phyloP scores from a whole-genome alignment of 2,888 invertebrate genomes.

The Lasioglossum pauxillum region DNA sequence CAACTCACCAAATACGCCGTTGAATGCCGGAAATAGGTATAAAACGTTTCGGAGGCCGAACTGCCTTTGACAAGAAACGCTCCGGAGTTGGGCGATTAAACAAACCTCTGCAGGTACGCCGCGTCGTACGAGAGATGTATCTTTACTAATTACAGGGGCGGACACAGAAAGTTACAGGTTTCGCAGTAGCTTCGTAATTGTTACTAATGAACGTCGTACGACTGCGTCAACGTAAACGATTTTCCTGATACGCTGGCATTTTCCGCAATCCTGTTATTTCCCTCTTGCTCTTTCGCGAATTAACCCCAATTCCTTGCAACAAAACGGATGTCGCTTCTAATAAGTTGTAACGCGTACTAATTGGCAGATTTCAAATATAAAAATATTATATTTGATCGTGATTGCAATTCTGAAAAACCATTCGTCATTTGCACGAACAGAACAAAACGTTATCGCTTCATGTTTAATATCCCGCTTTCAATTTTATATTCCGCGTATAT shows the following conservation, averaged over 20 bases:
- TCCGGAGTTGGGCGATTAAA: slow-evolving; percentile 50
- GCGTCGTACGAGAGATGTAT: slow-evolving; percentile 28
- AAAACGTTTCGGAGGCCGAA: not conserved
- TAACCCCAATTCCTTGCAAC: not conserved
- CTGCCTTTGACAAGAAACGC: slow-evolving; percentile 13
- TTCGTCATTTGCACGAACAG: not conserved
- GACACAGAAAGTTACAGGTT: slow-evolving; percentile 53
- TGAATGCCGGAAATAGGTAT: not conserved
- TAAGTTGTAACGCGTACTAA: not conserved
- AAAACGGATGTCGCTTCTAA: not conserved
- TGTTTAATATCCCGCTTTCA: not conserved
- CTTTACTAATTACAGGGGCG: slow-evolving; percentile 53
- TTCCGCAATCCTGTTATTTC: not conserved
- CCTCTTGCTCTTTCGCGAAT: not conserved
- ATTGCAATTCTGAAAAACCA: not conserved
- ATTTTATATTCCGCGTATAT: not conserved
- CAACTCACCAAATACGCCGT: not conserved
- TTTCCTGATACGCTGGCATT: slow-evolving; percentile 8
- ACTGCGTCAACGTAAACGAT: slow-evolving; percentile 36
- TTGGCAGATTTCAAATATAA: not conserved
- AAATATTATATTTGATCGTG: not conserved
- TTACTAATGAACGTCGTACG: slow-evolving; percentile 56
- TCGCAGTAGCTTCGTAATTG: slow-evolving; percentile 51
- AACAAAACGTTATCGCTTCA: not conserved
- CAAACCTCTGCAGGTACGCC: slow-evolving; percentile 49